Base-by-base conservation (phyloP, 37 sponge, comb jelly and placozoan genomes). In the Haliclona indistincta region DNA sequence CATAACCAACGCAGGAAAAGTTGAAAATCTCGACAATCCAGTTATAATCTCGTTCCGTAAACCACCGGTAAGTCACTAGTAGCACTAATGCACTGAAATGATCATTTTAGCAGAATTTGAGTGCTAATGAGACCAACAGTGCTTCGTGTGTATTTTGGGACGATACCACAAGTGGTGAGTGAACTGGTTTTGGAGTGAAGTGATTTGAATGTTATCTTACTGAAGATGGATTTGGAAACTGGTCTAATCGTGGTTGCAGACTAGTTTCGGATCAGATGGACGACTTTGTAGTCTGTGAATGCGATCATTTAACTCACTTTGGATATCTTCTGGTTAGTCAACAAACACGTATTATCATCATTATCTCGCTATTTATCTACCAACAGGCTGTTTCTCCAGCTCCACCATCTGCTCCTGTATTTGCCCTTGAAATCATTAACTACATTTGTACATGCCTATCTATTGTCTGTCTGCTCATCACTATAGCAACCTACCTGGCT, bases 371-470 rank as follows among this genome's bases (percentile, higher is more conserved):
- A 5, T 20, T 45, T 0, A 61, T 49, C 4, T 68, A 35, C 4
- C 29, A 49, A 1, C 29, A 88, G 83, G 79, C 76, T 54, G 49
- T 88, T 19, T 56, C 77, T 28, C 79, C 78, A 37, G 39, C 23
- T 4, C 43, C 62, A 25, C 32, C 38, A 0, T 47, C 64, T n/a
- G 32, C 62, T 55, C 32, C 58, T 19, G 43, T 34, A 54, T 32
- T 70, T 47, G 54, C 67, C 0, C 49, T 75, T 44, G 34, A 25
- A 29, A 36, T 77, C 49, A 66, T 89, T 55, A 78, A 80, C 3
- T 75, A 83, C 70, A 83, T 89, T 79, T 84, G 89, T 11, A 30
- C 38, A 5, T 42, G 43, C 33, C 11, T 83, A 10, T 89, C 89
- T n/a, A 53, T 83, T 0, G n/a, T 89, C 2, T 73, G 70, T 43